Evolutionary conservation across 2,797 vertebrate genomes (phyloP), one percentile per base, ranked within the genome.

Genomic region (Apodemus agrarius): DNA sequence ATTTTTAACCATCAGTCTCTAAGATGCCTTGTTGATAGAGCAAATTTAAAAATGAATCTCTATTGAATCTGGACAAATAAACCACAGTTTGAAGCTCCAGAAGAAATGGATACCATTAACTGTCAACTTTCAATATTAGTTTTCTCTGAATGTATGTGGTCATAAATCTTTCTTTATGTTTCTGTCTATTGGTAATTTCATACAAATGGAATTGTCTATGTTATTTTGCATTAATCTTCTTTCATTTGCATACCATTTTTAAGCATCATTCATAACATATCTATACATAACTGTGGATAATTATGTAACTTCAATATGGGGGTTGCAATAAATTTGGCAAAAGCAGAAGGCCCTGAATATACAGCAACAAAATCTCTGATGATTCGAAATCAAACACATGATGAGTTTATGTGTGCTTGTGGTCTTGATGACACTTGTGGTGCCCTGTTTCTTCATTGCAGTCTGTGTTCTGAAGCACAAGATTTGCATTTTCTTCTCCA

Each of bases 21-120:
- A 80, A 76, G 96, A 82, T 34, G 78, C 17, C 40, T 76, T 81
- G 67, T 54, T 86, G 90, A 5, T 81, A 87, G 43, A 85, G 11
- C 6, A 93, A 1, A 57, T 85, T 86, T 96, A 54, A 52, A 95
- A 96, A 49, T 69, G 21, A 95, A 34, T 93, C 29, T 93, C 49
- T 29, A 21, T 87, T 96, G 74, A 34, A 92, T 82, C 40, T 76
- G 8, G 80, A 75, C 9, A 93, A 92, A 49, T 82, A 92, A 93
- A 88, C 74, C 54, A 63, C 31, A 83, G 65, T 46, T 82, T 95
- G 61, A 88, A 65, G 19, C 49, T 74, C 67, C 11, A 21, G 57
- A 57, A 54, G 65, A 54, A 54, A 72, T 7, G 3, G 65, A 37
- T 87, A 19, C 85, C 14, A 40, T 29, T 87, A 54, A 14, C 49